phyloP scores from a whole-genome alignment of 2,888 invertebrate genomes.

The Nephrotoma flavescens region DNA sequence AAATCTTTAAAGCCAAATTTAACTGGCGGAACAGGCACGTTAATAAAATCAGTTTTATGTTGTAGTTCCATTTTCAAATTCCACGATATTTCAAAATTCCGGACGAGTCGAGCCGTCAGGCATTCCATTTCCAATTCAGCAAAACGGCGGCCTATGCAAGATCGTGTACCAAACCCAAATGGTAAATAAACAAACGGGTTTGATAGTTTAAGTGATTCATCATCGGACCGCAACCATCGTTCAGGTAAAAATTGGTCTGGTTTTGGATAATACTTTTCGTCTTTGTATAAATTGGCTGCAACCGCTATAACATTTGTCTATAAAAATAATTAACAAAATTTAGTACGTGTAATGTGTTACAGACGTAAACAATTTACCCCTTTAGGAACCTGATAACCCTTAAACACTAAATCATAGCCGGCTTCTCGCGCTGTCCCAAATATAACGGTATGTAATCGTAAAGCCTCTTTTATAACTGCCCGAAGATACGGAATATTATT shows the following conservation, averaged over 20 bases:
- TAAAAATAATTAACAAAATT: conserved; percentile 16
- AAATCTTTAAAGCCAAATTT: background rate
- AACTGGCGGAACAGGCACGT: background rate
- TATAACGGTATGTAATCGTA: conserved; percentile 46
- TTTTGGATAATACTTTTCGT: conserved; percentile 47
- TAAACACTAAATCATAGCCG: conserved; percentile 38
- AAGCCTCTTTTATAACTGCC: conserved; percentile 56
- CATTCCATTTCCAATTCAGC: conserved; percentile 54
- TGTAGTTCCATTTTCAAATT: background rate
- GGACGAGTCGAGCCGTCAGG: conserved; percentile 27
- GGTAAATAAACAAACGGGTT: conserved; percentile 2
- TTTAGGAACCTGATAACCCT: conserved; percentile 47
- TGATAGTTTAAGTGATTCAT: background rate
- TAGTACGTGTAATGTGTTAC: background rate
- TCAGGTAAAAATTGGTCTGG: conserved; percentile 54
- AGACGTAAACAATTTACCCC: conserved; percentile 30
- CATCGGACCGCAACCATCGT: conserved; percentile 43
- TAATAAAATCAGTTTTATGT: background rate
- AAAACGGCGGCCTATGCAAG: conserved; percentile 54
- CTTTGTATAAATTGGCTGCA: conserved; percentile 43
- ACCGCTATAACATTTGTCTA: conserved; percentile 64
- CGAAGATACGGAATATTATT: conserved; percentile 43
- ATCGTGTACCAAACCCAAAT: conserved; percentile 29
- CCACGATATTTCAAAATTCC: background rate
- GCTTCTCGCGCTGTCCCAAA: conserved; percentile 40